These are phyloP conservation scores for Alouatta palliata DNA, from an alignment of 2,113 vertebrate species.

Conservation along the genomic window DNA sequence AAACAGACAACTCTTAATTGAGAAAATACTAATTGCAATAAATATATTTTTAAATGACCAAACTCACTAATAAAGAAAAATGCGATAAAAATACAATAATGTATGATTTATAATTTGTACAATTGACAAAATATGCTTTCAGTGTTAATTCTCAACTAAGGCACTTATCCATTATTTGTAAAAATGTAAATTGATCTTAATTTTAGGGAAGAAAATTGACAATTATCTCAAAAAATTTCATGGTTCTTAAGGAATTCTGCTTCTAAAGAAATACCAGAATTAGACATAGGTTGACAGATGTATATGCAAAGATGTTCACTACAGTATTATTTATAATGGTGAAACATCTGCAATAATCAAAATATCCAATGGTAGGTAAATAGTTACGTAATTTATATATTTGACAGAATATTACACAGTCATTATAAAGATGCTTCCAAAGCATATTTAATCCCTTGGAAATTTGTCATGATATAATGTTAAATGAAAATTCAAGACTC, in stretches of 20 bases:
- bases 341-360: background rate
- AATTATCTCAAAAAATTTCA: background rate
- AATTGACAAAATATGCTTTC: background rate
- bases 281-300: background rate
- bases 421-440: background rate
- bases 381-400: background rate
- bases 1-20: background rate
- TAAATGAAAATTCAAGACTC: background rate
- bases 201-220: slow-evolving; percentile 20
- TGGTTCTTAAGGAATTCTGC: background rate
- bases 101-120: background rate
- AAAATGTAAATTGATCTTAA: background rate
- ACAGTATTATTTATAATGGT: background rate
- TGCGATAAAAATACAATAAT: background rate
- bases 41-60: background rate
- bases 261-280: background rate
- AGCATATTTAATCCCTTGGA: background rate
- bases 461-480: slow-evolving; percentile 1
- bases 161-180: background rate
- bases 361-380: background rate
- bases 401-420: background rate
- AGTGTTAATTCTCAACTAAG: background rate
- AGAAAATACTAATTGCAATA: background rate
- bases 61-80: background rate
- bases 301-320: background rate